Conservation (phyloP, 2,888 invertebrate species). For the Pristionchus mayeri region DNA sequence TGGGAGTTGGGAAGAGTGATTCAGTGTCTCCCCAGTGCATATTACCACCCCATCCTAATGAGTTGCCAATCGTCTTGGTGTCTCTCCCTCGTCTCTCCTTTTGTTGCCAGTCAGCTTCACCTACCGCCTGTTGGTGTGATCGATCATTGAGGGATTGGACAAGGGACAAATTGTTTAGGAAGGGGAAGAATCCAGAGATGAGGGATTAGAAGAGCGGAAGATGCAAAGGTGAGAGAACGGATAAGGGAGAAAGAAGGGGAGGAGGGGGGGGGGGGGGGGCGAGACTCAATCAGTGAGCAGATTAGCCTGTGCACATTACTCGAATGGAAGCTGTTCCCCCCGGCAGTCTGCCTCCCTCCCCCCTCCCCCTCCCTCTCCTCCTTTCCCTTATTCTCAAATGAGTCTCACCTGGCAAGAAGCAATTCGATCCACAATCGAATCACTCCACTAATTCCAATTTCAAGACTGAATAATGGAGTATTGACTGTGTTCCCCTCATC, state of each 20-base stretch:
- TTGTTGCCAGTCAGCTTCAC: constrained; percentile 15
- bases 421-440: constrained; percentile 7
- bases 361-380: not conserved
- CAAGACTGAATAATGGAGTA: constrained; percentile 39
- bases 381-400: not conserved
- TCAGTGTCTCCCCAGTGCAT: no score
- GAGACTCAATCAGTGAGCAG: constrained; percentile 10
- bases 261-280: not conserved
- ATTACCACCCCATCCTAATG: not conserved
- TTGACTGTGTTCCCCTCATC: constrained; percentile 16
- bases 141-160: constrained; percentile 39
- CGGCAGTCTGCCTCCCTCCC: not conserved
- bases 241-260: not conserved
- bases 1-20: no score
- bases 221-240: not conserved
- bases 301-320: not conserved
- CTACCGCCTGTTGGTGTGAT: constrained; percentile 43
- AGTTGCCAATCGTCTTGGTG: not conserved
- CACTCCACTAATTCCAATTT: constrained; percentile 36
- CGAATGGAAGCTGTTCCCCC: not conserved
- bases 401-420: not conserved
- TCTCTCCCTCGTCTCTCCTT: not conserved
- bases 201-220: not conserved
- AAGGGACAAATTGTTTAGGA: constrained; percentile 49
- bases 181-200: not conserved